Conservation (phyloP, 2,797 vertebrate species). For the Chaunax sp. region DNA sequence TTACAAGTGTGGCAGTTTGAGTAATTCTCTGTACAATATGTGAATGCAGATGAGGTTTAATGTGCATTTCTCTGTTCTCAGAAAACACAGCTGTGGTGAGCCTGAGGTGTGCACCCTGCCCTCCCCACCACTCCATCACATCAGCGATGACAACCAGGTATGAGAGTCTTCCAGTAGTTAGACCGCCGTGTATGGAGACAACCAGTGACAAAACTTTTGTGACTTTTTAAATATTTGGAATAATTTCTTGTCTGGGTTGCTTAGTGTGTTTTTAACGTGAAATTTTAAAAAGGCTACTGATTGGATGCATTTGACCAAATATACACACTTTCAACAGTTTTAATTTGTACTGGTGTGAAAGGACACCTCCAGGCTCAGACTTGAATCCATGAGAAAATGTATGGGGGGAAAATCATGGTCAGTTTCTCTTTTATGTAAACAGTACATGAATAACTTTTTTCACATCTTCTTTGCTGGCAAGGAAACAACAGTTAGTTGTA, state of each 20-base stretch:
- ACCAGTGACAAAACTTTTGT: not conserved
- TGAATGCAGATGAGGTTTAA: not conserved
- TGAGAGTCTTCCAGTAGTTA: too few species aligned
- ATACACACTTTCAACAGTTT: too few species aligned
- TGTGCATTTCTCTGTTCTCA: conserved; percentile 63
- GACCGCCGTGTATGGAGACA: not conserved
- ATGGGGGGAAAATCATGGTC: too few species aligned
- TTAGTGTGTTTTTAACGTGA: not conserved
- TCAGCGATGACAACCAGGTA: conserved; percentile 93
- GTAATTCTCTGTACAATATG: not conserved
- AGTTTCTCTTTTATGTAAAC: too few species aligned
- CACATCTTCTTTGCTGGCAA: too few species aligned
- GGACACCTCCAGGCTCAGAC: too few species aligned
- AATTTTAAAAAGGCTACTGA: not conserved
- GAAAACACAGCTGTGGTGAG: conserved; percentile 98
- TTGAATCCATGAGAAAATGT: too few species aligned
- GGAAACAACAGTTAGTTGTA: too few species aligned
- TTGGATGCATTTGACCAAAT: too few species aligned
- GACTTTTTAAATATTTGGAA: not conserved
- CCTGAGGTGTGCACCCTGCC: conserved; percentile 92
- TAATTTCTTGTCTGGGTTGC: not conserved
- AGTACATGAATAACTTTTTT: not conserved
- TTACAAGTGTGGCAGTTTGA: not conserved
- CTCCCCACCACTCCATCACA: conserved; percentile 91
- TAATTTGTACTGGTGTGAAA: too few species aligned